Base-by-base conservation (phyloP, 2,888 invertebrate genomes). In the Ophioninae sp. region DNA sequence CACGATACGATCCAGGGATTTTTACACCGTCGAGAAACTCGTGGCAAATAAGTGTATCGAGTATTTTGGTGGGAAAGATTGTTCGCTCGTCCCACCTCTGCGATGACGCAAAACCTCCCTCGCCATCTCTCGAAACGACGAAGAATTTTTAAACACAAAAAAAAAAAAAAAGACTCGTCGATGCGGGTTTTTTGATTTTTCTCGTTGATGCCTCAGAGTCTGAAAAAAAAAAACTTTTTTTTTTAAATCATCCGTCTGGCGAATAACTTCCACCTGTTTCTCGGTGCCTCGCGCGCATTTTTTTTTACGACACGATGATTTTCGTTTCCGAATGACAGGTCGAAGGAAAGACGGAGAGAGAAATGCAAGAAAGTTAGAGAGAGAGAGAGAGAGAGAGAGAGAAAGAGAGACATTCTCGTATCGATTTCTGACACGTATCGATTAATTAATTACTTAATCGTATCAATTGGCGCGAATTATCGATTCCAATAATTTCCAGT, bases 361-460 rank as follows among this genome's bases (percentile, higher is more conserved):
- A 50, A n/a, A n/a, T n/a, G n/a, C n/a, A n/a, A n/a, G n/a, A n/a
- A n/a, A n/a, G n/a, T n/a, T 30, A 30, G 30, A 30, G 13, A 17
- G 13, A 10, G 50, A 41, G 61, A 70, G 39, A 30, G 30, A 30
- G 3, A 30, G 30, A 30, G 30, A 30, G 30, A 1, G 30, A 30
- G 30, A 30, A 30, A 30, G 2, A 1, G 30, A 30, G 21, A 23
- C 61, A n/a, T 76, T 76, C 59, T 17, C 57, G 65, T 23, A 80
- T 62, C n/a, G n/a, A n/a, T 76, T 65, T 30, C 3, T 30, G 30
- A 30, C 30, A 30, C 30, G 30, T 50, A 50, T 81, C 81, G 70
- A 81, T 77, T 61, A 73, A 76, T 81, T 72, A 61, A 72, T 67
- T 62, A 81, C 50, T 67, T 68, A 41, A 69, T 69, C 41, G 64